Evolutionary conservation across 2,888 invertebrate species (phyloP).

Genomic region (Uropetala carovei): DNA sequence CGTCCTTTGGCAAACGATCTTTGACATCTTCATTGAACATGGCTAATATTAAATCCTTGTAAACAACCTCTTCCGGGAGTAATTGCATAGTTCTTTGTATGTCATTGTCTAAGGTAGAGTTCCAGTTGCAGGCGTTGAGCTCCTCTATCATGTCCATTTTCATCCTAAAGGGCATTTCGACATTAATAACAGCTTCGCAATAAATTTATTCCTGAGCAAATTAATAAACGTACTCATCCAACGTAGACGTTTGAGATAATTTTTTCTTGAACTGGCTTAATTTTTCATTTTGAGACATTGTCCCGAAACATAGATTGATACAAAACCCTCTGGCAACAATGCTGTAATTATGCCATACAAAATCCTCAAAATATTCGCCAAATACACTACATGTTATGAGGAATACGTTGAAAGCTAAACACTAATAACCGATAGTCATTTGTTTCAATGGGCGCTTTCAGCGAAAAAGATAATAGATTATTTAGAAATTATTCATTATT

Average conservation of each 20-base stretch:
- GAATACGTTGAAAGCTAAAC: too few species aligned
- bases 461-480: too few species aligned
- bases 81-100: not conserved
- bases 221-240: not conserved
- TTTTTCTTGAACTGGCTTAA: not conserved
- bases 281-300: too few species aligned
- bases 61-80: not conserved
- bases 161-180: not conserved
- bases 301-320: too few species aligned
- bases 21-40: not conserved
- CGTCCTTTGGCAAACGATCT: not conserved
- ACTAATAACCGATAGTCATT: too few species aligned
- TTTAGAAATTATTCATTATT: too few species aligned
- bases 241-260: not conserved
- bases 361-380: too few species aligned
- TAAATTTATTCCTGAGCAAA: not conserved
- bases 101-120: not conserved
- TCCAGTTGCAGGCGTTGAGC: not conserved
- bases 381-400: too few species aligned
- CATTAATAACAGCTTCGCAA: not conserved
- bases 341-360: too few species aligned
- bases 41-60: not conserved
- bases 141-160: not conserved
- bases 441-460: too few species aligned
- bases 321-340: too few species aligned